Evolutionary conservation across 2,113 vertebrate genomes (phyloP), one percentile per base, ranked within the genome.

Genomic region (Aphelocoma coerulescens): DNA sequence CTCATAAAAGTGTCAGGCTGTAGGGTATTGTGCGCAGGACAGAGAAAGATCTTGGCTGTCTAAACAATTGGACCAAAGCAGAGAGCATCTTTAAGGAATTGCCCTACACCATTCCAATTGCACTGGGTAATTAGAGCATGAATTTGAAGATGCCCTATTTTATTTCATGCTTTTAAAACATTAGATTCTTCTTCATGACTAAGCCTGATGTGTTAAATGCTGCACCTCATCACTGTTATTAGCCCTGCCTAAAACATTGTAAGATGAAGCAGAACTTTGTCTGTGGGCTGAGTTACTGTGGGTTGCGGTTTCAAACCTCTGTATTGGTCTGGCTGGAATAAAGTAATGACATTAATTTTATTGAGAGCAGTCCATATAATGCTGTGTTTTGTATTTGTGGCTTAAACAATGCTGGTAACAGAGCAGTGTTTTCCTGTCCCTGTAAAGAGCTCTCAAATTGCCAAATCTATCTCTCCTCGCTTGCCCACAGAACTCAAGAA

Each of bases 371-470:
- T 20, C 23, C 17, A 15, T 10, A 17, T 52, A 58, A 20, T 46
- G 26, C 7, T 71, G 10, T 26, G 3, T 1, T 91, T 88, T 63
- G 4, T 12, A 21, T 28, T 49, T 75, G 24, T 67, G 15, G 3
- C 7, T 82, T 54, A 39, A 85, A 43, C 4, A n/a, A 11, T 9
- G 4, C 5, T 48, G n/a, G 23, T 66, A 43, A 51, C 12, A 46
- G 7, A 15, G 1, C 4, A 46, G 9, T 32, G 14, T 58, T 86
- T 76, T 72, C 21, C n/a, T 54, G 1, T 24, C 44, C 6, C 18
- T 62, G 6, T 41, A 66, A 88, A 49, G 5, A 5, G 4, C 10
- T 83, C 0, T 0, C 19, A 33, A 4, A 37, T 8, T 21, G 4
- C 35, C 23, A 48, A 55, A 32, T 43, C 26, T 57, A 14, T 37